Base-by-base conservation (phyloP, 1,140 invertebrate species). In the Neodiprion virginianus region DNA sequence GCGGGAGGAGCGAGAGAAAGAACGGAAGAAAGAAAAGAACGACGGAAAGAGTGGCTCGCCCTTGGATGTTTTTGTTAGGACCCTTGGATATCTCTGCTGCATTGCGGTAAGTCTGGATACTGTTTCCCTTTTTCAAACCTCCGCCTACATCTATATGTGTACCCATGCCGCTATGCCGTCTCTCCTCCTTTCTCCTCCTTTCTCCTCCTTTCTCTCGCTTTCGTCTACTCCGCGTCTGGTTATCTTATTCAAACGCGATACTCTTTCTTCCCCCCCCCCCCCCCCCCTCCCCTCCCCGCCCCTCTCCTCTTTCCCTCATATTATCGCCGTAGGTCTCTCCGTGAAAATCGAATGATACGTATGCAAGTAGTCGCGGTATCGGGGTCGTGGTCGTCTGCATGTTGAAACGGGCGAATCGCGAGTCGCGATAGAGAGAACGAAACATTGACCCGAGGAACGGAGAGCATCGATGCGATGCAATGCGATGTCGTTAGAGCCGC, bases 221-320 rank as follows among this genome's bases (percentile, higher is more conserved):
- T 76, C 74, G 76, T 65, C 8, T 17, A 5, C 4, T 61, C 53
- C 11, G 28, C 28, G 28, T 40, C 28, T 40, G 28, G 28, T 40
- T 40, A 40, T 40, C 2, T 40, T 21, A 21, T 21, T 21, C 17
- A 21, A 21, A 21, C 17, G 17, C 17, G 17, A 21, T 21, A 21
- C 17, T 21, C 17, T 21, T 21, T 40, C 28, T 1, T 40, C 28
- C 28, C 72, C 79, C 74, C 78, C 75, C 75, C 28, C 28, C 72
- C 79, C 74, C 78, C 75, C 75, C 78, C 73, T 76, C 61, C 61
- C 72, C 72, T 23, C n/a, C 65, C 49, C 71, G 47, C 48, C 79
- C 71, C 73, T 78, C 68, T 71, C 71, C 73, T 78, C 68, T 71
- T 79, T 68, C 72, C 74, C 78, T 74, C 74, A 71, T 67, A 4